Evolutionary conservation across 2,888 invertebrate genomes (phyloP).

Genomic region (Linnaemya tessellans): DNA sequence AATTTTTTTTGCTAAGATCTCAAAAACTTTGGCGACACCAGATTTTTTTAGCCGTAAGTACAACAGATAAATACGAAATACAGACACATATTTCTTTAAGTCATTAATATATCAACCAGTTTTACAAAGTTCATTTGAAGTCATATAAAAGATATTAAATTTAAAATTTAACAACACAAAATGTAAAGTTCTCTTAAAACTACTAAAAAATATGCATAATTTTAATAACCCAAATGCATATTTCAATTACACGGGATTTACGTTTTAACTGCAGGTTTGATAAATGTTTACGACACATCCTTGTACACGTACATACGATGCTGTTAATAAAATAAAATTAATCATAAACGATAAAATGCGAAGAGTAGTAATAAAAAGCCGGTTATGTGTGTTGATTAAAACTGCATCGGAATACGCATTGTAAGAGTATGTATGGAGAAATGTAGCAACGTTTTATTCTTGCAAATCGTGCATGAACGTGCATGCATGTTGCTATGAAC

Average conservation of each 20-base stretch:
- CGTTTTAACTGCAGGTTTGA: not conserved
- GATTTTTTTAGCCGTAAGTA: too few species aligned
- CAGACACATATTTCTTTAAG: too few species aligned
- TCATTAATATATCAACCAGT: too few species aligned
- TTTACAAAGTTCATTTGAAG: too few species aligned
- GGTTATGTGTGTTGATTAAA: not conserved
- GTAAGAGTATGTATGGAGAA: not conserved
- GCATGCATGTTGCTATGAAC: not conserved
- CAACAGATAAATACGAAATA: too few species aligned
- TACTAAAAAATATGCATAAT: not conserved
- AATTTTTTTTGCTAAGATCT: too few species aligned
- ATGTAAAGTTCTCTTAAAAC: not conserved
- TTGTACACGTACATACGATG: not conserved
- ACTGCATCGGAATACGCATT: not conserved
- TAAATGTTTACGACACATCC: not conserved
- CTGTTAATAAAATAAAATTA: constrained; percentile 16
- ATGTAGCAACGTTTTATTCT: not conserved
- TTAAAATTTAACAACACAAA: not conserved
- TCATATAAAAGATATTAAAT: not conserved
- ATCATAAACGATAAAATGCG: constrained; percentile 7
- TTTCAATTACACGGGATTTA: not conserved
- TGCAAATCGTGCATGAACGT: not conserved
- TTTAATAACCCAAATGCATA: not conserved
- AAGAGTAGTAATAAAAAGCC: not conserved
- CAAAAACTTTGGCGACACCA: too few species aligned